Base-by-base conservation (phyloP, 2,888 invertebrate genomes). In the Drosophila lacicola region DNA sequence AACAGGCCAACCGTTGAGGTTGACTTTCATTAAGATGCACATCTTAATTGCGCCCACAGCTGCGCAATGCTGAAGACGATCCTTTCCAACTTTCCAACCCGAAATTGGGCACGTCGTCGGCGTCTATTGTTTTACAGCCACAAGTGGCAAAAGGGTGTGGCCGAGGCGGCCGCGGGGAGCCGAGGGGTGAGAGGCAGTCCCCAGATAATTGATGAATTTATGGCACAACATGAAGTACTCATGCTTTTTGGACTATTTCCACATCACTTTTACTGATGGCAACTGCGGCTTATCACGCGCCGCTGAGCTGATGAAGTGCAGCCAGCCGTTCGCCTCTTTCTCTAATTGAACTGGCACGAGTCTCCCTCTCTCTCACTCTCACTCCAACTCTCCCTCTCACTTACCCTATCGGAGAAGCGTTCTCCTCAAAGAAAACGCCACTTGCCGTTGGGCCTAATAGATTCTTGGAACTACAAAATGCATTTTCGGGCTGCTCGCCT, bases 1-100 rank as follows among this genome's bases (percentile, higher is more conserved):
- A 29, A 13, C 55, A 41, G 51, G 49, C 37, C 67, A 65, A 19
- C 66, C n/a, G 56, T 21, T 44, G 62, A 50, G 44, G 69, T 61
- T 74, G 70, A 66, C 78, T 72, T 66, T 71, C 74, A 71, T 74
- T 62, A 66, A 73, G 78, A 78, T 79, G 80, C 64, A 53, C 80
- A 79, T 76, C 79, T 80, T 80, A 80, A 80, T 80, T 80, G 79
- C 80, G 66, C 80, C 74, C 77, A 77, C 78, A 80, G 77, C 69
- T 79, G 79, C 51, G 44, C 51, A 13, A 11, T 37, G 39, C 11
- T 45, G 29, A 50, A 53, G 62, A 66, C 70, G 77, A 74, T 78
- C 79, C 74, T 79, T 68, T 58, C 51, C 29, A 36, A 55, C 61
- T 73, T 74, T 74, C 65, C 64, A 39, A 37, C 39, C 58, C 17